Conservation (phyloP, 1,140 invertebrate genomes). For the Eufriesea mexicana region DNA sequence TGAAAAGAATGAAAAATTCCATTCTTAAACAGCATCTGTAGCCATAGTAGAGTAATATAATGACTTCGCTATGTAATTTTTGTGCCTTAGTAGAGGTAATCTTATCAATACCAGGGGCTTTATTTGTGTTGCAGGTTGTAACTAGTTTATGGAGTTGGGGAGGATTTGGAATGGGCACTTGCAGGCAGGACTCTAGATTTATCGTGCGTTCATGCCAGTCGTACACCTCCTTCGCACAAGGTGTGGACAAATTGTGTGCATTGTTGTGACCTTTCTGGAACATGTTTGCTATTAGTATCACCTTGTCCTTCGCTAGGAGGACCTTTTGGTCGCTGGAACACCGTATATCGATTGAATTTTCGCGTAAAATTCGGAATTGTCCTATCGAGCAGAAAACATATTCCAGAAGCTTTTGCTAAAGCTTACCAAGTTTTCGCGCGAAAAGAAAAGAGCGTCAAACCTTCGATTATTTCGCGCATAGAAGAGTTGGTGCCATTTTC, state of each 20-base stretch:
- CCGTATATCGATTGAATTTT: not conserved
- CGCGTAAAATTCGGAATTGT: not conserved
- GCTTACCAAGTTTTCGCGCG: not conserved
- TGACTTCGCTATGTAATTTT: not conserved
- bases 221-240: not conserved
- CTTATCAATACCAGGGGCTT: not conserved
- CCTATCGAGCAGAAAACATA: not conserved
- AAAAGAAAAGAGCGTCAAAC: too few species aligned
- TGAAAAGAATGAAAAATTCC: too few species aligned
- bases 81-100: not conserved
- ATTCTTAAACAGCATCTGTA: not conserved
- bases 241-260: not conserved
- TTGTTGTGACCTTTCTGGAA: not conserved
- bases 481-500: not conserved
- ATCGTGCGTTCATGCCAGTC: not conserved
- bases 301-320: not conserved
- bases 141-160: not conserved
- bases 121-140: constrained; percentile 2
- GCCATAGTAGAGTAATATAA: not conserved
- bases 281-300: not conserved
- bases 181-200: not conserved
- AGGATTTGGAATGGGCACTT: constrained; percentile 4
- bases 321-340: not conserved
- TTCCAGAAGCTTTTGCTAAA: not conserved
- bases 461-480: too few species aligned